Percentiles rank a stretch among this genome's conserved stretches.
Conservation (phyloP, 2,888 invertebrate species). For the Agrilus mali region DNA sequence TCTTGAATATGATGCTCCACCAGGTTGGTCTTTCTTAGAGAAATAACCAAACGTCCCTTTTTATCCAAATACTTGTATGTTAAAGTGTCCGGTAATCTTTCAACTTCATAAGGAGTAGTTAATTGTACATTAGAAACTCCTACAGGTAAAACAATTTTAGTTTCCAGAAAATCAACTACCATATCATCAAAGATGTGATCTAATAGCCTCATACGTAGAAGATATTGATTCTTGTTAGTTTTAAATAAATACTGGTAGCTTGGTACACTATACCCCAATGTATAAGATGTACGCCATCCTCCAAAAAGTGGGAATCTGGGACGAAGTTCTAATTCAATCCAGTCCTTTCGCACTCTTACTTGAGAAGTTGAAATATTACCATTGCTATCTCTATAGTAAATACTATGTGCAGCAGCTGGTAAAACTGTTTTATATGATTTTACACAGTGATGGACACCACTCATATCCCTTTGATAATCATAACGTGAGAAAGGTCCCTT, state of each 20-base stretch:
- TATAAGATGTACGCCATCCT: slow-evolving; percentile 97
- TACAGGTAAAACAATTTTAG: slow-evolving; percentile 90
- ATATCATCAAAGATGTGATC: slow-evolving; percentile 97
- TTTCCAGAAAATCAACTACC: slow-evolving; percentile 77
- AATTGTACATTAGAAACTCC: slow-evolving; percentile 74
- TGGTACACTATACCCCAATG: slow-evolving; percentile 85
- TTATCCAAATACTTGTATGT: slow-evolving; percentile 94
- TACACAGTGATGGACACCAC: slow-evolving; percentile 78
- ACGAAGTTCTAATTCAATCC: slow-evolving; percentile 89
- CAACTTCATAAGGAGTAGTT: slow-evolving; percentile 68
- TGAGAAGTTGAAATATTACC: slow-evolving; percentile 98
- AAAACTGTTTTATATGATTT: slow-evolving; percentile 80
- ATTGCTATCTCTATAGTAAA: slow-evolving; percentile 96
- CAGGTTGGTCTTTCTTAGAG: slow-evolving; percentile 69
- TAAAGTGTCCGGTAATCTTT: slow-evolving; percentile 57
- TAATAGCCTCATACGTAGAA: slow-evolving; percentile 84
- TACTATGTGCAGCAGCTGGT: slow-evolving; percentile 83
- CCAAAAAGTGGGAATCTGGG: slow-evolving; percentile 97
- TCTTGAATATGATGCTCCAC: slow-evolving; percentile 95
- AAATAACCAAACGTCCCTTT: slow-evolving; percentile 80
- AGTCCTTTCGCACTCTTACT: slow-evolving; percentile 76
- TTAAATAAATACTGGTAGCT: slow-evolving; percentile 91
- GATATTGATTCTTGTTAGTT: slow-evolving; percentile 52
- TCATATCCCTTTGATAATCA: slow-evolving; percentile 89
- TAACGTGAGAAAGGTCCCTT: slow-evolving; percentile 95